A percentile compares a stretch with the other conserved stretches of the same genome.
Conservation (phyloP, 2,113 vertebrate species). For the Psephotus haematonotus region DNA sequence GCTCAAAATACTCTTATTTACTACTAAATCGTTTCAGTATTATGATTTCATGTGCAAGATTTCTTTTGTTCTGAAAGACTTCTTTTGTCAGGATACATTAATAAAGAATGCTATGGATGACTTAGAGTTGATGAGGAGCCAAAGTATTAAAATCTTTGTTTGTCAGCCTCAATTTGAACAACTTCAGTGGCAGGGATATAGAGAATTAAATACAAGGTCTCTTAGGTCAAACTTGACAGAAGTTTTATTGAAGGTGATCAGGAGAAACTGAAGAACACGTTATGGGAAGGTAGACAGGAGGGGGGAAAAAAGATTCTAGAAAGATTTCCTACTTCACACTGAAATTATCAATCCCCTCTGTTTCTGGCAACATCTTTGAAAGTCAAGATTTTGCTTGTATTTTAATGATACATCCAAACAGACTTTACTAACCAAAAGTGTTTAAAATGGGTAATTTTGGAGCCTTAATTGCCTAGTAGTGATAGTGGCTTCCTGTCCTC, state of each 20-base stretch:
- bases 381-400: not conserved
- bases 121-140: not conserved
- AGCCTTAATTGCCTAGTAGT: not conserved
- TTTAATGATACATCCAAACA: not conserved
- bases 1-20: not conserved
- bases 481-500: not conserved
- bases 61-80: not conserved
- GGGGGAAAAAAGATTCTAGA: not conserved
- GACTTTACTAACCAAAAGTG: not conserved
- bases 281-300: not conserved
- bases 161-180: not conserved
- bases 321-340: not conserved
- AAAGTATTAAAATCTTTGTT: not conserved
- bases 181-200: not conserved
- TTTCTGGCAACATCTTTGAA: not conserved
- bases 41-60: not conserved
- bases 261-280: not conserved
- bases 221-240: not conserved
- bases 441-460: not conserved
- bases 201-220: not conserved
- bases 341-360: not conserved
- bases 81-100: not conserved
- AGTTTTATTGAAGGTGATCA: not conserved
- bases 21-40: not conserved
- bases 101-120: not conserved